Evolutionary conservation across 1,140 invertebrate genomes (phyloP).

Genomic region (Cepaea nemoralis): DNA sequence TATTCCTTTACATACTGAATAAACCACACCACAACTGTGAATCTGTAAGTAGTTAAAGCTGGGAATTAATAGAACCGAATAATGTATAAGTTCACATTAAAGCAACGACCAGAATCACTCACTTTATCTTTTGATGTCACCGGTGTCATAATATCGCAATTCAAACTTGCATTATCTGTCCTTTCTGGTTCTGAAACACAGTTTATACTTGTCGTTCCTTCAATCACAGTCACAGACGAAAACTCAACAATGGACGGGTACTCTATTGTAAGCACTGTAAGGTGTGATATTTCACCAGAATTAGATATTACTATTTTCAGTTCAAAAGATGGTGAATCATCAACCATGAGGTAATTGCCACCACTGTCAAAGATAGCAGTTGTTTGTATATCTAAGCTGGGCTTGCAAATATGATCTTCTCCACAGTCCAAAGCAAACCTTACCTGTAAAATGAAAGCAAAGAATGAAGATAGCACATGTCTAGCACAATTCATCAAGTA

Average conservation of each 20-base stretch:
- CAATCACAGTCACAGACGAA: constrained; percentile 1
- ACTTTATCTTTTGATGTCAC: constrained; percentile 3
- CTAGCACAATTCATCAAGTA: too few species aligned
- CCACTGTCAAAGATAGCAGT: constrained; percentile 27
- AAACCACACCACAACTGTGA: too few species aligned
- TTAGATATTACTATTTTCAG: constrained; percentile 45
- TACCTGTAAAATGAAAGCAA: constrained; percentile 43
- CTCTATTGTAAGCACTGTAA: constrained; percentile 42
- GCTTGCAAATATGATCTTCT: constrained; percentile 40
- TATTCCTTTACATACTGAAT: too few species aligned
- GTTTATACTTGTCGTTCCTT: constrained; percentile 1
- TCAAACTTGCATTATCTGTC: neutral
- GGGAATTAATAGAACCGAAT: too few species aligned
- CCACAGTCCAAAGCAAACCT: constrained; percentile 46
- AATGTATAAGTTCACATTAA: too few species aligned
- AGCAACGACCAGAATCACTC: too few species aligned
- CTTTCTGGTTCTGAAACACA: neutral
- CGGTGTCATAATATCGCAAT: constrained; percentile 43
- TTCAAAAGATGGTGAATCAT: constrained; percentile 44
- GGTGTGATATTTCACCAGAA: constrained; percentile 46
- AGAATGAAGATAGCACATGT: too few species aligned
- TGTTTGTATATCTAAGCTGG: constrained; percentile 38
- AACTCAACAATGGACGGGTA: constrained; percentile 45
- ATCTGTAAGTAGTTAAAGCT: too few species aligned
- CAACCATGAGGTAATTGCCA: constrained; percentile 41